Percentiles rank a stretch among this genome's conserved stretches.
Evolutionary conservation across 2,113 vertebrate species (phyloP).

Genomic region (Gobius niger): DNA sequence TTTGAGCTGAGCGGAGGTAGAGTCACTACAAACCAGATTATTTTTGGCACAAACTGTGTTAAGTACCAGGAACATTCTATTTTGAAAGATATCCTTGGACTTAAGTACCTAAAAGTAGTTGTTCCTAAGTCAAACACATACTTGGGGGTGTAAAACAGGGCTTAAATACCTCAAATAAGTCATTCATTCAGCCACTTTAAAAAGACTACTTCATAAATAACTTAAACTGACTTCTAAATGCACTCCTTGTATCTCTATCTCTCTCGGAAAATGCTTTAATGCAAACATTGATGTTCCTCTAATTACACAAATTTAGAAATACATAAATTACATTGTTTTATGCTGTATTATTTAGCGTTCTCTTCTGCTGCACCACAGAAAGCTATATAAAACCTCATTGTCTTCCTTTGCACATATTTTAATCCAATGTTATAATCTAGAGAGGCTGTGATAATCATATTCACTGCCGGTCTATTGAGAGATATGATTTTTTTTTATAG

Average conservation of each 20-base stretch:
- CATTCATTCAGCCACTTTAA: too few relatives aligned
- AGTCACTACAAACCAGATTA: too few relatives aligned
- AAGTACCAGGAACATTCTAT: too few relatives aligned
- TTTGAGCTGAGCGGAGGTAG: too few relatives aligned
- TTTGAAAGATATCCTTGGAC: too few relatives aligned
- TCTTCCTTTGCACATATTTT: slow-evolving; percentile 12
- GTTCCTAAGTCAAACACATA: too few relatives aligned
- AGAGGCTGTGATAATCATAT: slow-evolving; percentile 37
- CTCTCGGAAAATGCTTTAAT: background rate
- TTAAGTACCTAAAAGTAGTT: too few relatives aligned
- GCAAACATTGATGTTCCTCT: background rate
- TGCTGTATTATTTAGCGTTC: slow-evolving; percentile 11
- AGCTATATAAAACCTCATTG: slow-evolving; percentile 13
- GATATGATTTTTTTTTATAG: slow-evolving; percentile 32
- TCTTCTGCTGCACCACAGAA: slow-evolving; percentile 6
- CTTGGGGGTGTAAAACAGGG: too few relatives aligned
- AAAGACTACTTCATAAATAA: too few relatives aligned
- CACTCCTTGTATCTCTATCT: too few relatives aligned
- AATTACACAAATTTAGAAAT: background rate
- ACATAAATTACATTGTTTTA: background rate
- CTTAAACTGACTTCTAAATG: background rate
- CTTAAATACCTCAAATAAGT: too few relatives aligned
- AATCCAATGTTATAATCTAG: slow-evolving; percentile 15
- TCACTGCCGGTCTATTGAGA: slow-evolving; percentile 21
- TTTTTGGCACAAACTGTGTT: too few relatives aligned